These are phyloP conservation scores for Sciurus vulgaris DNA, from an alignment of 2,797 vertebrate genomes.

Conservation along the genomic window DNA sequence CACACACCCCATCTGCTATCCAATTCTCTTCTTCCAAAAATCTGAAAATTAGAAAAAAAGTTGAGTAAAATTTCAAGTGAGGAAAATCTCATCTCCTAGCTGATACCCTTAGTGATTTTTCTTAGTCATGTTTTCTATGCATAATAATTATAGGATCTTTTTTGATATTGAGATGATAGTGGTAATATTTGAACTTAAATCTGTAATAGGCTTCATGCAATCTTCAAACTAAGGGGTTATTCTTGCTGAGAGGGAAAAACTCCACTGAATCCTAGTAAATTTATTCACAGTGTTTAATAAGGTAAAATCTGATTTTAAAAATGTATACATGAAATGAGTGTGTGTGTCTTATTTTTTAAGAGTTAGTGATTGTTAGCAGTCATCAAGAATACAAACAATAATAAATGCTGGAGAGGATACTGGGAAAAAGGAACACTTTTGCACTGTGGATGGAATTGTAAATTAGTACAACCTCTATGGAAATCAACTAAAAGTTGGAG, in stretches of 20 bases:
- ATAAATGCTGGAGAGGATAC: too few relatives aligned
- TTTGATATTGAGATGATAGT: conserved; percentile 14
- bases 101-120: neutral
- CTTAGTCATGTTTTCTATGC: conserved; percentile 15
- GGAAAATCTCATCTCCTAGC: neutral
- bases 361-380: neutral
- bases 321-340: neutral
- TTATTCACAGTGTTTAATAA: conserved; percentile 14
- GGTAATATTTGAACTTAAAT: conserved; percentile 11
- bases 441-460: too few relatives aligned
- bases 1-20: neutral
- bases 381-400: too few relatives aligned
- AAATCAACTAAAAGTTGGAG: too few relatives aligned
- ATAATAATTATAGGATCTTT: neutral
- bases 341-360: neutral
- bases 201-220: neutral
- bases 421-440: too few relatives aligned
- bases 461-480: too few relatives aligned
- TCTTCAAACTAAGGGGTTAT: conserved; percentile 5
- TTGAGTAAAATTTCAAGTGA: neutral
- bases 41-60: neutral
- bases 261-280: neutral
- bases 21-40: neutral
- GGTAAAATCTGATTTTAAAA: conserved; percentile 1
- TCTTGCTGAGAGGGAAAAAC: neutral